Base-by-base conservation (phyloP, 2,888 invertebrate species). In the Lepidocyrtinus sp. region DNA sequence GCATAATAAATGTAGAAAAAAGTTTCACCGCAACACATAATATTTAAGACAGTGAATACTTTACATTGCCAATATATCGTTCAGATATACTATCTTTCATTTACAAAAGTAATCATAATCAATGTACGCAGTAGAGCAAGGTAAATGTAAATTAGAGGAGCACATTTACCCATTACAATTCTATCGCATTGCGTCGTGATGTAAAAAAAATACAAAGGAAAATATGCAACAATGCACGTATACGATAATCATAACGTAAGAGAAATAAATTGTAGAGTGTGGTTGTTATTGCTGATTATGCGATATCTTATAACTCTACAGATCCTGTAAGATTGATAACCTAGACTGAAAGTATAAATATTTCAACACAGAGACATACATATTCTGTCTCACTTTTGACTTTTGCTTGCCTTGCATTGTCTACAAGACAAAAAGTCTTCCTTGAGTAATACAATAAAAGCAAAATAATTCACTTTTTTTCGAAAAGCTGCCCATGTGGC, bases 111-210 rank as follows among this genome's bases (percentile, higher is more conserved):
- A 59, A 71, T 72, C 50, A 36, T 27, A 72, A 72, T 55, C 73
- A 65, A 46, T 50, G 15, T 25, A 25, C 19, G 74, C 74, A 75
- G 45, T 67, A 55, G 74, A 75, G 74, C 74, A 75, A 59, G 74
- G 67, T 74, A 75, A 61, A 50, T 67, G 67, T 50, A 75, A 75
- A 67, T 67, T 27, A 67, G 64, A n/a, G n/a, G n/a, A n/a, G n/a
- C 67, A 61, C 61, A 36, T 67, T 75, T 75, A 24, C 27, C 19
- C 27, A 65, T 27, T 64, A 26, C 22, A 72, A 46, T 46, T 70
- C 3, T 45, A 63, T 63, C 50, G 25, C 55, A 55, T 7, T 64
- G 50, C 36, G 70, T 21, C n/a, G n/a, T n/a, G n/a, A n/a, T n/a
- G n/a, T n/a, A n/a, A n/a, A n/a, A n/a, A n/a, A n/a, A n/a, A n/a